These are phyloP conservation scores for Parazoanthus atlanticus DNA, from an alignment of 92 coral and sea anemone genomes.

Conservation along the genomic window DNA sequence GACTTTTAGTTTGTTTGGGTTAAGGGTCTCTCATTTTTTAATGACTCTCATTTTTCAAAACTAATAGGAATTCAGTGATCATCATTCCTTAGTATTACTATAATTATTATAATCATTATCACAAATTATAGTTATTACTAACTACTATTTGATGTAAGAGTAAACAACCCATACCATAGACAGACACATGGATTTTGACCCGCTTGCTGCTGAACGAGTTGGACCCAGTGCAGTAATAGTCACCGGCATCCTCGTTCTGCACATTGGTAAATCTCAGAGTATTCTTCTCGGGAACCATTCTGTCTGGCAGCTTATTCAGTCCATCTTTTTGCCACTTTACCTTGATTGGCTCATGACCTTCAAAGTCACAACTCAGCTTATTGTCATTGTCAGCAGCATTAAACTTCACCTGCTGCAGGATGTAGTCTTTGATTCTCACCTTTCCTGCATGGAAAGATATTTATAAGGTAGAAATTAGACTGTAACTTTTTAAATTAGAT, in stretches of 20 bases:
- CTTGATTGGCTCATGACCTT: constrained; percentile 60
- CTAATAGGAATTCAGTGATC: no score
- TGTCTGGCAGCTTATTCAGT: constrained; percentile 28
- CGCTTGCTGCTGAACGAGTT: constrained; percentile 69
- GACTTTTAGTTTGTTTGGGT: no score
- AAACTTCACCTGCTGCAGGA: constrained; percentile 3
- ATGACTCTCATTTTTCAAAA: no score
- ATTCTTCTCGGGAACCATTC: constrained; percentile 25
- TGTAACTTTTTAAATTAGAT: no score
- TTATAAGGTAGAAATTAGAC: no score
- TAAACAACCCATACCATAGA: constrained; percentile 61
- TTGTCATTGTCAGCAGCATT: constrained; percentile 36
- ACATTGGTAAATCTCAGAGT: constrained; percentile 44
- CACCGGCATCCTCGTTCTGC: constrained; percentile 67
- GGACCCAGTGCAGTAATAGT: constrained; percentile 75
- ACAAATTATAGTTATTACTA: no score
- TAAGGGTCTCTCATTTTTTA: no score
- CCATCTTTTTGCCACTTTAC: constrained; percentile 72
- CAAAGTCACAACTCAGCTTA: constrained; percentile 62
- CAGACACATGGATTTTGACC: constrained; percentile 62
- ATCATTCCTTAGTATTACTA: no score
- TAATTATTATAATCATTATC: no score
- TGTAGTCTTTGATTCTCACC: not conserved
- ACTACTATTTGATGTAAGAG: no score
- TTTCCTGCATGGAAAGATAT: constrained; percentile 33